Conservation (phyloP, 2,797 vertebrate genomes). For the Malacoraja senta region DNA sequence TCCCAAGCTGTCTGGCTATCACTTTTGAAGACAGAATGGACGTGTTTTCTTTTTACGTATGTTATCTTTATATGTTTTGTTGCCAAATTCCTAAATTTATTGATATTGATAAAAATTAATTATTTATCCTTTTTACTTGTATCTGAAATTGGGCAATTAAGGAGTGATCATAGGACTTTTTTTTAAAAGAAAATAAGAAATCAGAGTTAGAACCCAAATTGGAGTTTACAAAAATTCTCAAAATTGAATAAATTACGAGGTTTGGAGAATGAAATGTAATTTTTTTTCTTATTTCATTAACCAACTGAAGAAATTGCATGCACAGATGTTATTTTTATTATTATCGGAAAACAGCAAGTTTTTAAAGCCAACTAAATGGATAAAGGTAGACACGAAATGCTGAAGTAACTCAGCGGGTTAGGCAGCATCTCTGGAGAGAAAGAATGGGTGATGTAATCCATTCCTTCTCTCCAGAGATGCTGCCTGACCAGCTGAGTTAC, state of each 20-base stretch:
- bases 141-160: neutral
- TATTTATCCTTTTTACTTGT: neutral
- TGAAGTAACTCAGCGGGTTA: no score
- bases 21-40: neutral
- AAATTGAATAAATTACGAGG: neutral
- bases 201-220: neutral
- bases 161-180: neutral
- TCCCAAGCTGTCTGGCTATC: neutral
- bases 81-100: neutral
- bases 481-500: no score
- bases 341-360: neutral
- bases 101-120: neutral
- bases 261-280: neutral
- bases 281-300: neutral
- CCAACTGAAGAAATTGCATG: neutral
- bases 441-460: no score
- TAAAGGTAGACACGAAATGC: neutral
- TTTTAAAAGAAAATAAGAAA: neutral
- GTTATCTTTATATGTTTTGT: neutral
- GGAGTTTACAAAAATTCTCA: neutral
- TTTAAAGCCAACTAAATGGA: neutral
- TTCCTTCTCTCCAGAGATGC: no score
- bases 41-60: neutral
- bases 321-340: neutral
- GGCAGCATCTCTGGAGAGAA: no score